Percentiles rank a stretch among this genome's conserved stretches.
Evolutionary conservation across 2,113 vertebrate species (phyloP).

Genomic region (Crocuta crocuta): DNA sequence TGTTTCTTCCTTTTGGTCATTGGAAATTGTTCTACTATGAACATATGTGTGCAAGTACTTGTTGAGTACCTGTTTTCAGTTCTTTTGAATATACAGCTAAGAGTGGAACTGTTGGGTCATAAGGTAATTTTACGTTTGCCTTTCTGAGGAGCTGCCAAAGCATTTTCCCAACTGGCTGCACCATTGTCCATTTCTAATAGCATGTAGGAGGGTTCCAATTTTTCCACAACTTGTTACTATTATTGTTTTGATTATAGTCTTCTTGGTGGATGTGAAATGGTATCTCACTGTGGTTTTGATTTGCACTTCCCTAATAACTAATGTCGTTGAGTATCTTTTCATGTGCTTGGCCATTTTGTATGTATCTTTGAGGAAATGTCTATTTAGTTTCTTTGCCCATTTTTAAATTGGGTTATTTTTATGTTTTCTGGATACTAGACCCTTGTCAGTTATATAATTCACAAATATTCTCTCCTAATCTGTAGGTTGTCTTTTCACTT

Average conservation of each 20-base stretch:
- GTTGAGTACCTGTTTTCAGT: not conserved
- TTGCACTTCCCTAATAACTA: not conserved
- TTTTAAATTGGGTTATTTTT: not conserved
- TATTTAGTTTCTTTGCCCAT: not conserved
- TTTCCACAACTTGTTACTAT: not conserved
- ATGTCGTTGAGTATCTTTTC: not conserved
- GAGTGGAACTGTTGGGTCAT: not conserved
- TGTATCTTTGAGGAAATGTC: not conserved
- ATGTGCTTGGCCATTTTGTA: not conserved
- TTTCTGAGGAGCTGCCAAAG: not conserved
- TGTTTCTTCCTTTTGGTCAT: not conserved
- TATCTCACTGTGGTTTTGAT: not conserved
- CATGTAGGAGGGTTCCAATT: not conserved
- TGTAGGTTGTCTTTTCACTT: not conserved
- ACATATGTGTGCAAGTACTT: not conserved
- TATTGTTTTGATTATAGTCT: not conserved
- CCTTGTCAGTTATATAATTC: not conserved
- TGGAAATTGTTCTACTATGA: not conserved
- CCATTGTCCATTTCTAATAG: not conserved
- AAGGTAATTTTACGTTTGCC: not conserved
- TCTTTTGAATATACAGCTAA: not conserved
- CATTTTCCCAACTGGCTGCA: not conserved
- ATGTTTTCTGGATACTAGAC: not conserved
- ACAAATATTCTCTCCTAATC: not conserved
- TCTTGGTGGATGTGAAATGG: not conserved